These are phyloP conservation scores for Heterodera schachtii DNA, from an alignment of 1,140 invertebrate genomes.

Conservation along the genomic window DNA sequence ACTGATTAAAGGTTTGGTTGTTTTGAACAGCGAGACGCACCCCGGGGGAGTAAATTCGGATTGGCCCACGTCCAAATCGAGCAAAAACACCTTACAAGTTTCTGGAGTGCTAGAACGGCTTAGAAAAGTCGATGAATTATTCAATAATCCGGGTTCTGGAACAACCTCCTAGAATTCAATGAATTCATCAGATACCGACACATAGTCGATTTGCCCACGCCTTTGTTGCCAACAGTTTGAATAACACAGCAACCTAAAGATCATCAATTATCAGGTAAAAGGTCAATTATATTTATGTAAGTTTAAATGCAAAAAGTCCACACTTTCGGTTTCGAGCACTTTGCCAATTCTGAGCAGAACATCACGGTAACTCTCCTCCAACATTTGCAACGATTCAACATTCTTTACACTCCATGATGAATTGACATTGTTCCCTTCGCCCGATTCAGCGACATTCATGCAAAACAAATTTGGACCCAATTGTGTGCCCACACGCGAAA, in stretches of 20 bases:
- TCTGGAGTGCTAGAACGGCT: slow-evolving; percentile 5
- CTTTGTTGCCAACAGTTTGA: slow-evolving; percentile 40
- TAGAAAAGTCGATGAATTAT: slow-evolving; percentile 1
- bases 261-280: too few species aligned
- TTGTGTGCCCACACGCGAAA: background rate
- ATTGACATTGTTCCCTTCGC: background rate
- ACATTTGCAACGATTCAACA: background rate
- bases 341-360: slow-evolving; percentile 8
- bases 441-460: background rate
- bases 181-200: slow-evolving; percentile 33
- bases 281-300: too few species aligned
- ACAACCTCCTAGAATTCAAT: slow-evolving; percentile 18
- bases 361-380: slow-evolving; percentile 13
- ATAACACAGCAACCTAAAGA: slow-evolving; percentile 19
- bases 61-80: slow-evolving; percentile 41
- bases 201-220: slow-evolving; percentile 40
- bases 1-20: slow-evolving; percentile 40
- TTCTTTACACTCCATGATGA: background rate
- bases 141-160: background rate
- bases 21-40: slow-evolving; percentile 32
- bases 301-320: background rate
- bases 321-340: background rate
- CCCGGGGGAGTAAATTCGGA: slow-evolving; percentile 37
- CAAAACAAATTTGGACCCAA: slow-evolving; percentile 4
- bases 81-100: slow-evolving; percentile 30